Base-by-base conservation (phyloP, 2,888 invertebrate species). In the Netelia virgata region DNA sequence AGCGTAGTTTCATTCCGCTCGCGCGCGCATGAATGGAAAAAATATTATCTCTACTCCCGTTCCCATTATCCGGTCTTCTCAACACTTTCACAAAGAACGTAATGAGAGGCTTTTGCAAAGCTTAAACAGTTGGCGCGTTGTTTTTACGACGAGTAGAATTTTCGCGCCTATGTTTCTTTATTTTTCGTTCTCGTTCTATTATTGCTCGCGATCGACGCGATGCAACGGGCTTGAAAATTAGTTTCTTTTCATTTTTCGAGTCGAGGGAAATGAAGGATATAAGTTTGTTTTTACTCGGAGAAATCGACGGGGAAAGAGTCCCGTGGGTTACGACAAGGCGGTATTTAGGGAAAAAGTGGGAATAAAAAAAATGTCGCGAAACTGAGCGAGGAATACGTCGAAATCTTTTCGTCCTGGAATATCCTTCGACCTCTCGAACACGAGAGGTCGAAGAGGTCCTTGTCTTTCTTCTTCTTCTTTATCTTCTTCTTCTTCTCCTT, bases 341-440 rank as follows among this genome's bases (percentile, higher is more conserved):
- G 55, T 70, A 50, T 47, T 43, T 28, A 77, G 59, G 14, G 43
- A 14, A 23, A 16, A 11, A 47, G 28, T 36, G 55, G 1, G 47
- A 70, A 63, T 16, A n/a, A 50, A 20, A 20, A 63, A 70, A 64
- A 66, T 23, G n/a, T 14, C 11, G n/a, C 14, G 28, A 50, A 47
- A 69, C 18, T 9, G 43, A 50, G 41, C 43, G 47, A 41, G 68
- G 47, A 57, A 81, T 16, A 59, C 59, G 73, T 74, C 74, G 43
- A 74, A 59, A 59, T 47, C 66, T 41, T 28, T 76, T 61, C 53
- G 79, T 66, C 53, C 20, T 57, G 76, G 81, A 43, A 68, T 77
- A 77, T 68, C 76, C 61, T 72, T 72, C 79, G 76, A 66, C 70
- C 75, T 76, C 68, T 69, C 55, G 69, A 50, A 36, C 23, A 10